Evolutionary conservation across 2,113 vertebrate genomes (phyloP).

Genomic region (Salvelinus sp.): DNA sequence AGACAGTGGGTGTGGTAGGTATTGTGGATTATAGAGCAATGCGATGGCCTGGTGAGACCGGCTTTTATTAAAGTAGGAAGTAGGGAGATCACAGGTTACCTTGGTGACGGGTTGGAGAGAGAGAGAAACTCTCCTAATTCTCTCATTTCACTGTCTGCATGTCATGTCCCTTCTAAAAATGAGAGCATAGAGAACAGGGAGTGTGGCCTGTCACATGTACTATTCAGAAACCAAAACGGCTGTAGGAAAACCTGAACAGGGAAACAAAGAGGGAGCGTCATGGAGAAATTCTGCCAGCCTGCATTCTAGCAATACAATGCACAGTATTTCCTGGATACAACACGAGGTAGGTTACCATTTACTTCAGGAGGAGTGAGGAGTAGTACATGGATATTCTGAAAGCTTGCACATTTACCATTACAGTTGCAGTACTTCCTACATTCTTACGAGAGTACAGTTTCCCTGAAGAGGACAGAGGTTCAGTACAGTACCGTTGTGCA

Average conservation of each 20-base stretch:
- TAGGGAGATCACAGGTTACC: constrained; percentile 13
- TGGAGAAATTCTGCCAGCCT: neutral
- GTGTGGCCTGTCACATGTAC: constrained; percentile 33
- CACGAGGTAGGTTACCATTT: neutral
- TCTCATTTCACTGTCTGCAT: neutral
- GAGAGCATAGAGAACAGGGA: constrained; percentile 45
- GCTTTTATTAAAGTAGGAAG: neutral
- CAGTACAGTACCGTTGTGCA: neutral
- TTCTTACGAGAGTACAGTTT: too few species aligned
- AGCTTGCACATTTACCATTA: too few species aligned
- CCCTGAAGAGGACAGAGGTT: neutral
- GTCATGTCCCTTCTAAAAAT: constrained; percentile 12
- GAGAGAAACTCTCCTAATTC: constrained; percentile 1
- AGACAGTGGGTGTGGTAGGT: neutral
- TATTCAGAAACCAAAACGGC: neutral
- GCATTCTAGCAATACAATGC: constrained; percentile 18
- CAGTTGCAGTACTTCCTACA: too few species aligned
- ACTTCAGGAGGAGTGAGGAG: too few species aligned
- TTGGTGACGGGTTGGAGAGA: neutral
- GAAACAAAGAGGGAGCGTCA: too few species aligned
- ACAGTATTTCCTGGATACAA: constrained; percentile 21
- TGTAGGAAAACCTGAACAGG: neutral
- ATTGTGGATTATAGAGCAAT: neutral
- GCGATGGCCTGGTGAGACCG: neutral
- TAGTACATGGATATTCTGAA: too few species aligned